phyloP scores from a whole-genome alignment of 2,113 vertebrate species.

The Lagopus leucura region DNA sequence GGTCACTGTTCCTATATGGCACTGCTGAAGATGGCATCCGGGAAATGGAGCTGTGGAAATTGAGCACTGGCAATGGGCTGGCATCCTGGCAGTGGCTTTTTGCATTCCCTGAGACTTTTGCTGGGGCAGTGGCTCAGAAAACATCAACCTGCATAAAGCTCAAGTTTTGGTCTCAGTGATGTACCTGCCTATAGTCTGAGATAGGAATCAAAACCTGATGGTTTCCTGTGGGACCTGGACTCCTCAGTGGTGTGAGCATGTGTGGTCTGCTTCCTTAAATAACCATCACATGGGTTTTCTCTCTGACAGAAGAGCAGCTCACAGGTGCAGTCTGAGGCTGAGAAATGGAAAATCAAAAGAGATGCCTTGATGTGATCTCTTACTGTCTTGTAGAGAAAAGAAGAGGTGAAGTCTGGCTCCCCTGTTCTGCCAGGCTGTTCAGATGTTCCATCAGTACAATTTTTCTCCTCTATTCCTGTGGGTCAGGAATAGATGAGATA shows the following conservation, averaged over 20 bases:
- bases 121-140: neutral
- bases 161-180: neutral
- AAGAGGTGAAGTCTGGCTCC: neutral
- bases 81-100: neutral
- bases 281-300: constrained; percentile 16
- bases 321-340: constrained; percentile 12
- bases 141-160: neutral
- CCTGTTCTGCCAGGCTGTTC: neutral
- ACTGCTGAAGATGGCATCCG: neutral
- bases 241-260: neutral
- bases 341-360: constrained; percentile 3
- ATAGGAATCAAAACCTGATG: neutral
- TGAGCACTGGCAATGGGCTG: neutral
- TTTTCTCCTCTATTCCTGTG: neutral
- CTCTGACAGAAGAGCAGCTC: constrained; percentile 25
- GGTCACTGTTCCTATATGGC: neutral
- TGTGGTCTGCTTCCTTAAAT: neutral
- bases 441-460: neutral
- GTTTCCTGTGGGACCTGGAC: neutral
- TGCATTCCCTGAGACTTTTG: neutral
- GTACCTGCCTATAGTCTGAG: neutral
- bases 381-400: neutral
- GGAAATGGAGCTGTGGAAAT: neutral
- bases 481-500: neutral
- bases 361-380: neutral